Evolutionary conservation across 1,140 invertebrate species (phyloP).

Genomic region (Stegodyphus dumicola): DNA sequence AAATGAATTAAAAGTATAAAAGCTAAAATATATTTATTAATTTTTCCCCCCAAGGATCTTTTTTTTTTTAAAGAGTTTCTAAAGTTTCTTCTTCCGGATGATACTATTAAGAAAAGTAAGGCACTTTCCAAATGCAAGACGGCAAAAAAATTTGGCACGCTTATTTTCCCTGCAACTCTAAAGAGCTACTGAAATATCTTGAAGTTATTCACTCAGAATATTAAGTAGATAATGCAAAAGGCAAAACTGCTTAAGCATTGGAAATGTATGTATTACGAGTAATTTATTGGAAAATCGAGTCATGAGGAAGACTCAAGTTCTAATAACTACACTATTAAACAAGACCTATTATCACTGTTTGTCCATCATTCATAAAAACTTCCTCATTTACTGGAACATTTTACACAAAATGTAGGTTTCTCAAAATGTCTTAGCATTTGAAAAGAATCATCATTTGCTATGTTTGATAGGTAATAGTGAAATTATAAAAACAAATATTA

Average conservation of each 20-base stretch:
- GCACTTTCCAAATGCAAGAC: not conserved
- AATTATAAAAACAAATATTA: no score
- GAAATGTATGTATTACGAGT: no score
- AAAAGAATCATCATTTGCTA: no score
- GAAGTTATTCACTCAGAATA: not conserved
- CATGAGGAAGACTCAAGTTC: not conserved
- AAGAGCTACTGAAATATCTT: not conserved
- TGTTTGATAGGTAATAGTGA: no score
- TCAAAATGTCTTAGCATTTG: not conserved
- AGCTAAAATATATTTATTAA: conserved; percentile 1
- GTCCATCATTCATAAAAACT: not conserved
- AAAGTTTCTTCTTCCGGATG: not conserved
- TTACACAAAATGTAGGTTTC: not conserved
- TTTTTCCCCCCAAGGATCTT: not conserved
- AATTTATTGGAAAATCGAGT: no score
- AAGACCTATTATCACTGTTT: not conserved
- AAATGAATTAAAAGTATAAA: not conserved
- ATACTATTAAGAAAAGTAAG: not conserved
- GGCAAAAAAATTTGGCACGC: not conserved
- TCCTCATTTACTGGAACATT: not conserved
- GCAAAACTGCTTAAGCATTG: not conserved
- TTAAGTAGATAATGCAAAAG: not conserved
- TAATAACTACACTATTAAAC: not conserved
- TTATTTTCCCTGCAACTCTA: not conserved
- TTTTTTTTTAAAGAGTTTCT: not conserved